phyloP scores from a whole-genome alignment of 2,113 vertebrate genomes.

The Eira barbara region DNA sequence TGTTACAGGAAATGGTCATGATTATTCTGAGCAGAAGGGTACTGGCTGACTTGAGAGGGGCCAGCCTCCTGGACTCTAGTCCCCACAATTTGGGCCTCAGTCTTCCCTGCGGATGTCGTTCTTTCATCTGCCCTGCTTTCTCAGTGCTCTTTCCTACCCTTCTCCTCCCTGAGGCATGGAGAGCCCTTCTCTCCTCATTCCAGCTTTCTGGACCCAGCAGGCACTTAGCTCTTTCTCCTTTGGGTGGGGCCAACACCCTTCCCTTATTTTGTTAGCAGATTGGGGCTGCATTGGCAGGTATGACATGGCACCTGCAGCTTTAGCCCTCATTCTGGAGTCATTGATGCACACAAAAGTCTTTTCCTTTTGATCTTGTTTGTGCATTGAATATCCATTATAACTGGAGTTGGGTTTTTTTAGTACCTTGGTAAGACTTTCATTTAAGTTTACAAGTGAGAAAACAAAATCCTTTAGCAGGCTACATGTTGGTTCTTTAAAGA shows the following conservation, averaged over 20 bases:
- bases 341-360: not conserved
- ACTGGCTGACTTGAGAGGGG: not conserved
- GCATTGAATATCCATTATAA: not conserved
- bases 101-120: not conserved
- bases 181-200: not conserved
- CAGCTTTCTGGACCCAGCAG: not conserved
- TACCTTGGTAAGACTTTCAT: not conserved
- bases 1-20: not conserved
- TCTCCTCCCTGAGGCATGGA: not conserved
- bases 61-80: not conserved
- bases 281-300: not conserved
- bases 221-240: not conserved
- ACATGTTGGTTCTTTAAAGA: not conserved
- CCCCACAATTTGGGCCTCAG: not conserved
- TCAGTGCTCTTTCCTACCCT: not conserved
- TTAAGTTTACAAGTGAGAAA: constrained; percentile 1
- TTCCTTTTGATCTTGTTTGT: not conserved
- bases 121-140: not conserved
- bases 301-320: not conserved
- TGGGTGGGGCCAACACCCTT: not conserved
- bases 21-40: not conserved
- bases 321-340: not conserved
- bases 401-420: not conserved
- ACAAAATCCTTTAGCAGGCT: not conserved
- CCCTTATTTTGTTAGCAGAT: not conserved